Conservation (phyloP, 2,888 invertebrate species). For the Hypomecis punctinalis region DNA sequence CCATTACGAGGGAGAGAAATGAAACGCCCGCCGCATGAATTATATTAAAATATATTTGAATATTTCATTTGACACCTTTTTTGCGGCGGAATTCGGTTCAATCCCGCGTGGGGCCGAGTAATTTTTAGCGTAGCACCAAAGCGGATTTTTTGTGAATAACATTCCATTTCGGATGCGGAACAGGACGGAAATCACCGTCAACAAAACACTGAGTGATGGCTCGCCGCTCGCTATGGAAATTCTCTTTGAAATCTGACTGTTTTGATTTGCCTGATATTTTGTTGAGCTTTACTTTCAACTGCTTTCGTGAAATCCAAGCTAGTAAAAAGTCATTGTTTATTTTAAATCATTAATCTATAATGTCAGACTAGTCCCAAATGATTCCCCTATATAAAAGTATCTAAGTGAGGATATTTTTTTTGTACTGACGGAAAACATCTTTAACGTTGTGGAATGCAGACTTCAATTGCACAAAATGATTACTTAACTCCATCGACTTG, state of each 20-base stretch:
- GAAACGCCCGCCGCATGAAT: conserved; percentile 85
- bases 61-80: conserved; percentile 86
- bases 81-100: conserved; percentile 83
- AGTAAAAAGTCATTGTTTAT: not conserved
- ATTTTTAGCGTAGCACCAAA: conserved; percentile 81
- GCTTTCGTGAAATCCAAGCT: conserved; percentile 3
- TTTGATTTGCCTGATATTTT: conserved; percentile 57
- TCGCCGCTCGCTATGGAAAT: conserved; percentile 66
- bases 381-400: too few species aligned
- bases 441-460: too few species aligned
- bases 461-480: too few species aligned
- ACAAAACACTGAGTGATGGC: conserved; percentile 80
- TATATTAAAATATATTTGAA: conserved; percentile 86
- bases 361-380: too few species aligned
- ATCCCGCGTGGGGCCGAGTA: conserved; percentile 78
- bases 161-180: conserved; percentile 82
- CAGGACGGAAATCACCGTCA: conserved; percentile 81
- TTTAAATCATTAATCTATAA: too few species aligned
- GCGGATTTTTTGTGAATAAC: conserved; percentile 82
- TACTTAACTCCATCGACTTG: too few species aligned
- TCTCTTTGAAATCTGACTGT: conserved; percentile 70
- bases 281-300: conserved; percentile 36
- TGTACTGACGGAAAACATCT: too few species aligned
- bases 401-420: too few species aligned
- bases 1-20: conserved; percentile 85